Conservation (phyloP, 2,797 vertebrate species). For the Typhlichthys subterraneus region DNA sequence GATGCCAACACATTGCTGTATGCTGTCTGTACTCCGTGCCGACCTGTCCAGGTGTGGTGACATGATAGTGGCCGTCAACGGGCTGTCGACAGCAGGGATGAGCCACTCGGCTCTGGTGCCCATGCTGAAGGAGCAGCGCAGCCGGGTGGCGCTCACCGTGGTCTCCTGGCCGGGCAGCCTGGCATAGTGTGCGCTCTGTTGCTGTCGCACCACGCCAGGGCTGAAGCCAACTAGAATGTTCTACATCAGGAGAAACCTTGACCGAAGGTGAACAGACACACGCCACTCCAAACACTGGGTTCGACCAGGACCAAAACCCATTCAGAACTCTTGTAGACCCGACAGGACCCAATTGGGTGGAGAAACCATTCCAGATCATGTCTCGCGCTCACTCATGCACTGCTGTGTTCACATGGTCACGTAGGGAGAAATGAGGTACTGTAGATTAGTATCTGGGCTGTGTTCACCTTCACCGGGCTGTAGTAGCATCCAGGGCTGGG, state of each 20-base stretch:
- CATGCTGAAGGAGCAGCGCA: slow-evolving; percentile 98
- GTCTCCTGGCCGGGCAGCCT: slow-evolving; percentile 98
- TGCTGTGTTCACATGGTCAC: slow-evolving; percentile 72
- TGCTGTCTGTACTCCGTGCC: slow-evolving; percentile 6
- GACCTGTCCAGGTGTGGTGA: slow-evolving; percentile 87
- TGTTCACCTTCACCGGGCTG: slow-evolving; percentile 63
- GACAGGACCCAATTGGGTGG: slow-evolving; percentile 48
- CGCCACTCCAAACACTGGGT: slow-evolving; percentile 64
- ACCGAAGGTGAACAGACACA: slow-evolving; percentile 64
- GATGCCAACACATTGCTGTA: too few species aligned
- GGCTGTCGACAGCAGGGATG: slow-evolving; percentile 95
- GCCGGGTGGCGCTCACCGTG: slow-evolving; percentile 93
- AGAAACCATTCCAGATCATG: slow-evolving; percentile 63
- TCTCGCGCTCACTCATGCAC: slow-evolving; percentile 63
- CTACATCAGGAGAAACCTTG: slow-evolving; percentile 63
- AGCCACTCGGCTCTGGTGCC: slow-evolving; percentile 97
- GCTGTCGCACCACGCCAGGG: slow-evolving; percentile 5
- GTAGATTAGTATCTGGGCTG: slow-evolving; percentile 56
- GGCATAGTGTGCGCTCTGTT: slow-evolving; percentile 71
- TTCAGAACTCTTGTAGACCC: slow-evolving; percentile 62
- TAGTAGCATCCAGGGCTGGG: slow-evolving; percentile 62
- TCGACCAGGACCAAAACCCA: slow-evolving; percentile 75
- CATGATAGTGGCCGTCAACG: slow-evolving; percentile 97
- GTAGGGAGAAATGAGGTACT: slow-evolving; percentile 43
- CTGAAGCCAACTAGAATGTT: slow-evolving; percentile 52